phyloP scores from a whole-genome alignment of 2,888 invertebrate species.

The Hydriomena furcata region DNA sequence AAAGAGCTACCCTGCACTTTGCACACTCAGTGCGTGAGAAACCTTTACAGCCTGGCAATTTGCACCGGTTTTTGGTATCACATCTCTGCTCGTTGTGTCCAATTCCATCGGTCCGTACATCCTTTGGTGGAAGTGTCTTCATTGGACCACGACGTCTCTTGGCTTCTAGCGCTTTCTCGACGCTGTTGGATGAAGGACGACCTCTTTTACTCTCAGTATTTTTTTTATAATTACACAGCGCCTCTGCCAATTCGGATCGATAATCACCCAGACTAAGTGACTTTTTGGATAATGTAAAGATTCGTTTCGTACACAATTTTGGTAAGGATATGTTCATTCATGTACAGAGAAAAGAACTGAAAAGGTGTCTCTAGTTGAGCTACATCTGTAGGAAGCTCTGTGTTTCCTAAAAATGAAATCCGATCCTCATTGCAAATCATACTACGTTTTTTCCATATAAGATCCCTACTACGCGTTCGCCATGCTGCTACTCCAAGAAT shows the following conservation, averaged over 20 bases:
- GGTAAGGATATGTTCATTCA: not conserved
- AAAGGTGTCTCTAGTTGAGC: constrained; percentile 10
- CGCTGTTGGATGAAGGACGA: too few species aligned
- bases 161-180: constrained; percentile 6
- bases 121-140: constrained; percentile 14
- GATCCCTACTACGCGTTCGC: constrained; percentile 15
- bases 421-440: constrained; percentile 19
- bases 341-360: constrained; percentile 3
- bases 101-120: constrained; percentile 12
- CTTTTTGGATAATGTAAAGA: constrained; percentile 5
- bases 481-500: constrained; percentile 15
- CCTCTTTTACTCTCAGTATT: too few species aligned
- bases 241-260: constrained; percentile 10
- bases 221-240: not conserved
- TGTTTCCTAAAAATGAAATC: constrained; percentile 18
- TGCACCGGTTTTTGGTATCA: not conserved
- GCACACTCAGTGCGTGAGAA: constrained; percentile 10
- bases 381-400: constrained; percentile 6
- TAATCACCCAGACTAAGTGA: constrained; percentile 13
- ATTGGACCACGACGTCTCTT: constrained; percentile 8
- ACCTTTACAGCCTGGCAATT: constrained; percentile 7
- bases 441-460: constrained; percentile 23
- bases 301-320: not conserved
- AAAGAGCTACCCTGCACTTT: constrained; percentile 3
- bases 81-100: constrained; percentile 7